A percentile compares a stretch with the other conserved stretches of the same genome.
Conservation (phyloP, 2,888 invertebrate species). For the Encarsia formosa region DNA sequence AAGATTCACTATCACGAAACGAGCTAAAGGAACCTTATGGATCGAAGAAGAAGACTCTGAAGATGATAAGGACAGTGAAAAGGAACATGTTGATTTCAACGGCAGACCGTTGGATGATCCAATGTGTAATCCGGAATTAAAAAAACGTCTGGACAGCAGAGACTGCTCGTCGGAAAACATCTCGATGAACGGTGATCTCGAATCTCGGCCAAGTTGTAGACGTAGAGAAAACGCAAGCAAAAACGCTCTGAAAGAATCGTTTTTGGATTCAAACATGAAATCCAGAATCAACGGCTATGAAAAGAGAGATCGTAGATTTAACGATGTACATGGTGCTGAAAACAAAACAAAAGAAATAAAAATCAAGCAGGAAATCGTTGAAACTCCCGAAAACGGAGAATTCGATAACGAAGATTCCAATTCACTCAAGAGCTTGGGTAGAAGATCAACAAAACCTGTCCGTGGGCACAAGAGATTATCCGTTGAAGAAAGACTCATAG, state of each 20-base stretch:
- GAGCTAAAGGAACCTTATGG: slow-evolving; percentile 49
- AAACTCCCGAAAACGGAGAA: slow-evolving; percentile 36
- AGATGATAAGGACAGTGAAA: slow-evolving; percentile 32
- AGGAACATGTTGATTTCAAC: slow-evolving; percentile 26
- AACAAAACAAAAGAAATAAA: slow-evolving; percentile 12
- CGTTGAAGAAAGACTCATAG: slow-evolving; percentile 56
- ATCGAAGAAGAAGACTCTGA: slow-evolving; percentile 44
- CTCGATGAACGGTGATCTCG: slow-evolving; percentile 21
- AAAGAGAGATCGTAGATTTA: slow-evolving; percentile 17
- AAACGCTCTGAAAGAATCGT: slow-evolving; percentile 15
- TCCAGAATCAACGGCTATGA: slow-evolving; percentile 26
- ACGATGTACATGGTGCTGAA: slow-evolving; percentile 9
- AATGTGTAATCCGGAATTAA: slow-evolving; percentile 13
- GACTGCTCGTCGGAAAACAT: slow-evolving; percentile 18
- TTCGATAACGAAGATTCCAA: slow-evolving; percentile 25
- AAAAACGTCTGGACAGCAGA: slow-evolving; percentile 11
- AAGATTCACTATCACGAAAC: slow-evolving; percentile 47
- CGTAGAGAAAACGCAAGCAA: slow-evolving; percentile 24
- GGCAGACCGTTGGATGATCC: slow-evolving; percentile 14
- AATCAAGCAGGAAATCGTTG: slow-evolving; percentile 41
- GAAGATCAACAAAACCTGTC: slow-evolving; percentile 25
- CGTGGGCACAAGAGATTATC: slow-evolving; percentile 48
- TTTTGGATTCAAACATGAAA: slow-evolving; percentile 9
- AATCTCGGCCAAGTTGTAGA: slow-evolving; percentile 2
- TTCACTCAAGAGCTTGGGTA: slow-evolving; percentile 18